Conservation (phyloP, 2,797 vertebrate genomes). For the Gephyroberyx darwinii region DNA sequence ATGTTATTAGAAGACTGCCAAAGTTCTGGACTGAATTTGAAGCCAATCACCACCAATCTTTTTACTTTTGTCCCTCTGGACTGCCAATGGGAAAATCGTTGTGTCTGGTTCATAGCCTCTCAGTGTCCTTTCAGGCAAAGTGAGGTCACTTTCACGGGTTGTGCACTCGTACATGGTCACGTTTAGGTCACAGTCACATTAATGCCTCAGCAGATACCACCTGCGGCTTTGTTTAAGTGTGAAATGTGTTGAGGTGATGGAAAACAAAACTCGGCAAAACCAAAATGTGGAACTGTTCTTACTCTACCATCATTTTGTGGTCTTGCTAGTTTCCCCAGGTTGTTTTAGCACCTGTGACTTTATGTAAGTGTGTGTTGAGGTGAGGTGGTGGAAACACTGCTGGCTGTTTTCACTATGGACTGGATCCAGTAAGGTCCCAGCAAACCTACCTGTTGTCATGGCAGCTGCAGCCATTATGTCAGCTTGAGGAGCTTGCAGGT, state of each 20-base stretch:
- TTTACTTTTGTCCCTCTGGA: constrained; percentile 23
- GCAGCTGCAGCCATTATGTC: constrained; percentile 50
- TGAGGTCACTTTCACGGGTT: constrained; percentile 32
- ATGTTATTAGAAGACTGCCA: constrained; percentile 58
- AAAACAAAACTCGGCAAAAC: constrained; percentile 50
- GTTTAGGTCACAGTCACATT: constrained; percentile 26
- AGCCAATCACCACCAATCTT: constrained; percentile 33
- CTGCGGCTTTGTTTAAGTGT: constrained; percentile 50
- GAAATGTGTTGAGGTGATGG: constrained; percentile 66
- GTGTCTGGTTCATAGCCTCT: constrained; percentile 9
- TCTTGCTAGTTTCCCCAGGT: constrained; percentile 31
- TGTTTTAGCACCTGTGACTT: constrained; percentile 60
- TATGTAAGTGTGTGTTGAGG: constrained; percentile 36
- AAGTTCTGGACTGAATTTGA: constrained; percentile 66
- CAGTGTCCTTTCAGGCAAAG: constrained; percentile 14
- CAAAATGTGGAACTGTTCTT: constrained; percentile 39
- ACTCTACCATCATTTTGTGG: constrained; percentile 23
- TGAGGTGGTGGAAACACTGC: constrained; percentile 61
- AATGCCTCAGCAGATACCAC: constrained; percentile 9
- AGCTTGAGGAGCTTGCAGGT: constrained; percentile 22
- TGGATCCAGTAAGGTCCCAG: constrained; percentile 30
- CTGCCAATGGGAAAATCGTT: background rate
- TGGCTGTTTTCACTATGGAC: constrained; percentile 48
- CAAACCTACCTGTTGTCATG: constrained; percentile 54
- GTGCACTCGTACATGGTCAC: constrained; percentile 1